phyloP scores from a whole-genome alignment of 2,113 vertebrate genomes.

The Daubentonia madagascariensis region DNA sequence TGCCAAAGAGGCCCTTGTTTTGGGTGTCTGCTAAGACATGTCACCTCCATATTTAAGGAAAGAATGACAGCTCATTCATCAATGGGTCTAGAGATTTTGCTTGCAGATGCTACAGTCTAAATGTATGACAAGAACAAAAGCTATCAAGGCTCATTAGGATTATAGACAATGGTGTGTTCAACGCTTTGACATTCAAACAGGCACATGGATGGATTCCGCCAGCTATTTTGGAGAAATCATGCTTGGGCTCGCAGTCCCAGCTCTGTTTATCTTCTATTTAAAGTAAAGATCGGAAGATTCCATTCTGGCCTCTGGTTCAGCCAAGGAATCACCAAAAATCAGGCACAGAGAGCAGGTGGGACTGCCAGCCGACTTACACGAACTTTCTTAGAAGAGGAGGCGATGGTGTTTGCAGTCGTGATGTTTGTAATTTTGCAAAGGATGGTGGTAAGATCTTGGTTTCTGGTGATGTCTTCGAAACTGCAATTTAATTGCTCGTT shows the following conservation, averaged over 20 bases:
- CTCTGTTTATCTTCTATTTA: slow-evolving; percentile 35
- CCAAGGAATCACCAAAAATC: neutral
- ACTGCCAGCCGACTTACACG: slow-evolving; percentile 77
- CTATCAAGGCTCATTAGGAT: slow-evolving; percentile 60
- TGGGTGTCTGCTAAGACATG: neutral
- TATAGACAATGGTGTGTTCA: slow-evolving; percentile 37
- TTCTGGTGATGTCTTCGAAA: slow-evolving; percentile 80
- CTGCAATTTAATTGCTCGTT: slow-evolving; percentile 80
- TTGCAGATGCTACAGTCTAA: slow-evolving; percentile 50
- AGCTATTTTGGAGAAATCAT: slow-evolving; percentile 29
- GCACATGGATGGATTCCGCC: neutral
- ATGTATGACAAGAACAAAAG: slow-evolving; percentile 58
- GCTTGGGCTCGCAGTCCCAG: neutral
- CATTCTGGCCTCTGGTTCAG: neutral
- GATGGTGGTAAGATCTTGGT: slow-evolving; percentile 83
- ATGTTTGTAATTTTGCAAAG: slow-evolving; percentile 84
- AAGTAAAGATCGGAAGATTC: slow-evolving; percentile 25
- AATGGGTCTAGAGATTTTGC: neutral
- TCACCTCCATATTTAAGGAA: slow-evolving; percentile 7
- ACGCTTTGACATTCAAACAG: neutral
- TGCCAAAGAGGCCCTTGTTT: neutral
- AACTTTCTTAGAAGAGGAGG: slow-evolving; percentile 81
- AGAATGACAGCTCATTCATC: neutral
- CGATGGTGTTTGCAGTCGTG: slow-evolving; percentile 70
- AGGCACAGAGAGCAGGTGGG: neutral